Evolutionary conservation across 2,113 vertebrate genomes (phyloP), one percentile per base, ranked within the genome.

Genomic region (Ammodytes dubius): DNA sequence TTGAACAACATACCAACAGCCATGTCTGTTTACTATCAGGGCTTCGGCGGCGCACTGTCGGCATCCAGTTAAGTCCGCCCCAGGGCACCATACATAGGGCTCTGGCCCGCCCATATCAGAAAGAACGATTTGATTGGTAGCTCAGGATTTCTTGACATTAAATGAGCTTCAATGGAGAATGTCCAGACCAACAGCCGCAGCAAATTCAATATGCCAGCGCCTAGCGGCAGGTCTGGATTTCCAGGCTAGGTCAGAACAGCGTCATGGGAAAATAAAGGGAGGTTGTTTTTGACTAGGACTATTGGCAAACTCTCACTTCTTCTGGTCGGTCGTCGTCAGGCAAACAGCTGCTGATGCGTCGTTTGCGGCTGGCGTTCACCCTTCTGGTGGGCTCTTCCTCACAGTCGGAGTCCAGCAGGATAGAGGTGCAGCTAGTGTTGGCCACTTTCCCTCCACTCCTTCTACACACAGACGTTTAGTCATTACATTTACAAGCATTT

Each of bases 351-450:
- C 95, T 96, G 68, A 96, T 52, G 72, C 95, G 96, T 56, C 96
- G 96, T 86, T 93, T 96, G n/a, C 95, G 93, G 81, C 89, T 92
- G 12, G 91, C 83, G 19, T 83, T 79, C 4, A 84, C 94, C 52
- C 96, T 98, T 90, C 97, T 97, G 83, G 87, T 81, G 0, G 88
- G 90, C 79, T 99, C 98, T 50, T 99, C 98, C 14, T 99, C 98
- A 1, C 96, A 96, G 90, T 99, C 98, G 10, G 98, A 99, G 91
- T 99, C 98, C 74, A 95, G 40, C 5, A 56, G 94, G 59, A 92
- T 79, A 1, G 94, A 85, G 37, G 94, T 72, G 12, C 94, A 85
- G 71, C 93, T 81, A 1, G 95, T 94, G 76, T 90, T 94, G 82
- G 95, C 95, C 0, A 91, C 93, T 90, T 97, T 99, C 50, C 90